Percentiles rank a stretch among this genome's conserved stretches.
phyloP scores from a whole-genome alignment of 2,113 vertebrate species.

The Sminthopsis crassicaudata region DNA sequence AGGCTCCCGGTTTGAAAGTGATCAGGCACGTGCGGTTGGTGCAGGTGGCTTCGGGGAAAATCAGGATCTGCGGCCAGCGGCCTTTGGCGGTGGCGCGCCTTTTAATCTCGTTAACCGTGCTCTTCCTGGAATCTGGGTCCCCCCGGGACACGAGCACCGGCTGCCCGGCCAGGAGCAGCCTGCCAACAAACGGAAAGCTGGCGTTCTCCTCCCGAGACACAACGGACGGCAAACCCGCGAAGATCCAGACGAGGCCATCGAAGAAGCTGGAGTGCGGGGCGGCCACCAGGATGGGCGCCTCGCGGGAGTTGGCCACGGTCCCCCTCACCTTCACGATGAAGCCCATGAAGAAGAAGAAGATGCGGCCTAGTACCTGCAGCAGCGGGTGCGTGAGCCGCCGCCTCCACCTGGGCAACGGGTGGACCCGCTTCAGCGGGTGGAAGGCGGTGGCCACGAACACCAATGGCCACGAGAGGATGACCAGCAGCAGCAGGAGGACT shows the following conservation, averaged over 20 bases:
- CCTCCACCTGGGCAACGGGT: constrained; percentile 89
- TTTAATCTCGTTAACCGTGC: constrained; percentile 89
- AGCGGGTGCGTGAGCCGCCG: constrained; percentile 83
- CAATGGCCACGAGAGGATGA: constrained; percentile 88
- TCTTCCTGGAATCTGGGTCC: constrained; percentile 92
- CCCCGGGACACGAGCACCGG: constrained; percentile 90
- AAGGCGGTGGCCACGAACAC: constrained; percentile 83
- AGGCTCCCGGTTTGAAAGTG: constrained; percentile 95
- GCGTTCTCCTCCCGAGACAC: constrained; percentile 90
- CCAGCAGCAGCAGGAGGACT: constrained; percentile 81
- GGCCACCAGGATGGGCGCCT: constrained; percentile 89
- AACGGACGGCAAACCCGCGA: constrained; percentile 89
- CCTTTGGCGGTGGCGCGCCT: constrained; percentile 87
- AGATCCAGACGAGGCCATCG: constrained; percentile 87
- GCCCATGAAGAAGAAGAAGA: constrained; percentile 86
- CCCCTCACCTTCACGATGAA: constrained; percentile 91
- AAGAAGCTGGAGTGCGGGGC: constrained; percentile 94
- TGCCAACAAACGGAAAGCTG: constrained; percentile 87
- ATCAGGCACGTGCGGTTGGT: constrained; percentile 94
- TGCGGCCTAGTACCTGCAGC: constrained; percentile 83
- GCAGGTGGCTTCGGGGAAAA: constrained; percentile 97
- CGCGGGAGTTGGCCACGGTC: constrained; percentile 73
- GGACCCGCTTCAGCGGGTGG: constrained; percentile 77
- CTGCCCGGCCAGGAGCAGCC: constrained; percentile 84
- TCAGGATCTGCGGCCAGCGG: constrained; percentile 93